These are phyloP conservation scores for Labrus mixtus DNA, from an alignment of 2,113 vertebrate genomes.

Conservation along the genomic window DNA sequence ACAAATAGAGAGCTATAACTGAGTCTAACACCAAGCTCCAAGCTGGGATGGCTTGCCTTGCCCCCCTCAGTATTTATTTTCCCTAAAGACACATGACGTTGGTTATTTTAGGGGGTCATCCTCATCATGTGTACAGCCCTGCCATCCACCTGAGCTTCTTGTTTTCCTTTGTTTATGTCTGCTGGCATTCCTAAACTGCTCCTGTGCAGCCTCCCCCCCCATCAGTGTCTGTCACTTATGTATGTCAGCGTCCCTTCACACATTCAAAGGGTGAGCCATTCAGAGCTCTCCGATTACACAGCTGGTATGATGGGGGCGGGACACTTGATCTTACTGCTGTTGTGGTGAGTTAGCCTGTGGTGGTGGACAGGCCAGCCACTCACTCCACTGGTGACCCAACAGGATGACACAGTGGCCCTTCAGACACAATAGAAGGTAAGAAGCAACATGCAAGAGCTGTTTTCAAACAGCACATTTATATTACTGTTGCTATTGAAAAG, in stretches of 20 bases:
- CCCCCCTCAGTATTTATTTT: too few relatives aligned
- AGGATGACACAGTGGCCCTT: constrained; percentile 14
- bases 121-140: neutral
- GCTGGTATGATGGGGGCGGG: constrained; percentile 24
- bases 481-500: neutral
- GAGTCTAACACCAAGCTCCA: too few relatives aligned
- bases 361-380: neutral
- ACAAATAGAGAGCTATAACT: too few relatives aligned
- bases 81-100: too few relatives aligned
- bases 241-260: constrained; percentile 31
- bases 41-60: too few relatives aligned
- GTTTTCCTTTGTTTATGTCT: neutral
- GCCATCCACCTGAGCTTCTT: constrained; percentile 2
- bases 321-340: constrained; percentile 34
- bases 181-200: constrained; percentile 14
- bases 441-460: neutral
- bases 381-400: constrained; percentile 9
- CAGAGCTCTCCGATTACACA: constrained; percentile 53
- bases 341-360: neutral
- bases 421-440: constrained; percentile 20
- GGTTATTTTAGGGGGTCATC: neutral
- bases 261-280: constrained; percentile 31
- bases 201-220: too few relatives aligned
- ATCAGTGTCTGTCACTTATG: constrained; percentile 23
- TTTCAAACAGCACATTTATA: too few relatives aligned